phyloP scores from a whole-genome alignment of 2,888 invertebrate species.

The Sericinus montela region DNA sequence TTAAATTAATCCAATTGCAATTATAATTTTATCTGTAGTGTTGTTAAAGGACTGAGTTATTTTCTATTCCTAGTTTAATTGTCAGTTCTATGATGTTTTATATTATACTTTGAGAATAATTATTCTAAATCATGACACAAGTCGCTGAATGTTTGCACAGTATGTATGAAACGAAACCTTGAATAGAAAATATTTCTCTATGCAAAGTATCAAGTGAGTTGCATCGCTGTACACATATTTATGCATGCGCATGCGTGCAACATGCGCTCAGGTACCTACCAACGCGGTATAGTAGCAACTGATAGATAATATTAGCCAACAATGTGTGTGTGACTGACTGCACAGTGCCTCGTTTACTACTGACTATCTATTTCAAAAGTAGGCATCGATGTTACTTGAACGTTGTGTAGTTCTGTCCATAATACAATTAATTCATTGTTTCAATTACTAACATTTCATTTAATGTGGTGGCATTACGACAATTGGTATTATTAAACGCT shows the following conservation, averaged over 20 bases:
- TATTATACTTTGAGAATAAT: no score
- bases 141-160: background rate
- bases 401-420: background rate
- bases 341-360: constrained; percentile 24
- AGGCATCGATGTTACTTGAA: constrained; percentile 11
- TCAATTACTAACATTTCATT: no score
- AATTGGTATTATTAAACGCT: no score
- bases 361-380: constrained; percentile 29
- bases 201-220: constrained; percentile 45
- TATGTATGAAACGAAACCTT: constrained; percentile 9
- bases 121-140: background rate
- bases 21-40: no score
- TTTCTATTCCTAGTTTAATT: no score
- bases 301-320: constrained; percentile 59
- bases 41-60: no score
- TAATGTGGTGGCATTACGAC: no score
- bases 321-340: constrained; percentile 35
- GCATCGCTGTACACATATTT: constrained; percentile 42
- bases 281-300: constrained; percentile 32
- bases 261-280: constrained; percentile 53
- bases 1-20: no score
- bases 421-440: no score
- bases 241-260: constrained; percentile 63
- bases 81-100: no score
- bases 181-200: constrained; percentile 16